Base-by-base conservation (phyloP, 2,888 invertebrate species). In the Zygaena filipendulae region DNA sequence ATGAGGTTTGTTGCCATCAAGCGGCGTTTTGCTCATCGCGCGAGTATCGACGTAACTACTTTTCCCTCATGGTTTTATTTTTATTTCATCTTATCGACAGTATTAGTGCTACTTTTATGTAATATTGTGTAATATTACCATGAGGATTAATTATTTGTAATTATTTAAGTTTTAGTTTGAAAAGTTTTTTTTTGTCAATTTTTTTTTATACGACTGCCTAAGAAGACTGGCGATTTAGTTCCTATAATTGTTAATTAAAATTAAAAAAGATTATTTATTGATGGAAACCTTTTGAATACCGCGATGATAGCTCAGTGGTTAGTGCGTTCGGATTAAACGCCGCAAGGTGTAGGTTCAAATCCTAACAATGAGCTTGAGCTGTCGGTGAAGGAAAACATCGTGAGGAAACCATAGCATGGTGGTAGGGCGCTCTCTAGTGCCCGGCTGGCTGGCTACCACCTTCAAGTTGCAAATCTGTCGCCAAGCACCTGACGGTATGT, bases 1-100 rank as follows among this genome's bases (percentile, higher is more conserved):
- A 28, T 13, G 22, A 16, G 23, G 27, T 24, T 29, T 11, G 14
- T 23, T 21, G 25, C 14, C 16, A 20, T 32, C 14, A 19, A 14
- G 11, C 21, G 26, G 23, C 14, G 21, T 32, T 28, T 32, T 32
- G 29, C 28, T 29, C 29, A 29, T 18, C 24, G 24, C 23, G 20
- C 23, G 8, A 19, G 29, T 23, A 12, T 22, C 20, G 21, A 27
- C 12, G 27, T 27, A 27, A 16, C 5, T 19, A n/a, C 19, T 23
- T 18, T 20, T 11, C 10, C 21, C 6, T 18, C n/a, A 11, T 27
- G 11, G 13, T 5, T 14, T 24, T 11, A 6, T 13, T 18, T 23
- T 4, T 23, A 13, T 11, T 23, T 23, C 8, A 10, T 10, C 13
- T 8, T 23, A 22, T 8, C 13, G 16, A 16, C 16, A 16, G 16